Evolutionary conservation across 2,888 invertebrate genomes (phyloP).

Genomic region (Parascotia fuliginaria): DNA sequence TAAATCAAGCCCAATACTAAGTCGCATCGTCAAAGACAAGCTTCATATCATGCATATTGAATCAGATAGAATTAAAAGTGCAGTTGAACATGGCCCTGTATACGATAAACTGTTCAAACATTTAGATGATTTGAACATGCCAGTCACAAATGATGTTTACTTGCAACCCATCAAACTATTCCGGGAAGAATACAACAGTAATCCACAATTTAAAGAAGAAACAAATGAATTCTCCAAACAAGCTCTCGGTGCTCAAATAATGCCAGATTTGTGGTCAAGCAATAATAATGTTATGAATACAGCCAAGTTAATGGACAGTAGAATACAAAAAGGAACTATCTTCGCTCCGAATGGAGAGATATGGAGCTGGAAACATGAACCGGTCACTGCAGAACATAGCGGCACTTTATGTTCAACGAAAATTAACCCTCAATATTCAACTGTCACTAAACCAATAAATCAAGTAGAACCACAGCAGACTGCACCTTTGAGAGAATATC

Average conservation of each 20-base stretch:
- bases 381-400: conserved; percentile 78
- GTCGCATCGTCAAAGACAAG: conserved; percentile 79
- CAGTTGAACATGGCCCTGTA: conserved; percentile 85
- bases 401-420: conserved; percentile 79
- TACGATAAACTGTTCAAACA: conserved; percentile 86
- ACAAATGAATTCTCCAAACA: conserved; percentile 81
- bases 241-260: conserved; percentile 74
- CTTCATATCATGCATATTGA: conserved; percentile 83
- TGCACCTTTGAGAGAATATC: conserved; percentile 74
- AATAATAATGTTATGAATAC: conserved; percentile 78
- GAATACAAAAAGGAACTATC: conserved; percentile 80
- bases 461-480: conserved; percentile 79
- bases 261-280: conserved; percentile 74
- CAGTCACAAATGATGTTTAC: conserved; percentile 81
- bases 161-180: conserved; percentile 84
- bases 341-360: conserved; percentile 83
- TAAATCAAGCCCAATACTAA: conserved; percentile 79
- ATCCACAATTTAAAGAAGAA: conserved; percentile 84
- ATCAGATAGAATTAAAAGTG: conserved; percentile 85
- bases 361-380: conserved; percentile 83
- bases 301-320: conserved; percentile 72
- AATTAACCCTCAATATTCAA: conserved; percentile 79
- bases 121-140: conserved; percentile 81
- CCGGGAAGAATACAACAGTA: conserved; percentile 82
- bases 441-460: conserved; percentile 73